These are phyloP conservation scores for Paragorgia papillata DNA, from an alignment of 92 coral and sea anemone genomes.

Conservation along the genomic window DNA sequence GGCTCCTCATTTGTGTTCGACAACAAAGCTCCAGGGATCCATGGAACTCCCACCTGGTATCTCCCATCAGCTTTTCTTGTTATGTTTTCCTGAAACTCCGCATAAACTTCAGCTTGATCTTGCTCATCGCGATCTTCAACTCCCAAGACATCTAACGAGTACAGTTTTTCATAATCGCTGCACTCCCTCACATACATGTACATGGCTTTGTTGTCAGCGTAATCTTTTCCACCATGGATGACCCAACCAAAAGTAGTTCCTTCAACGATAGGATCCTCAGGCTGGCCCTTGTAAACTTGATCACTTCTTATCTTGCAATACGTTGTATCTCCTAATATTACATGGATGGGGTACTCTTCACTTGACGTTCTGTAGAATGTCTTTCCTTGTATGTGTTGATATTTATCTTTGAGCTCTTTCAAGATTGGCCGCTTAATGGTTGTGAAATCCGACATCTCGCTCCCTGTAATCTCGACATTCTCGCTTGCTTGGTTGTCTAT, in stretches of 20 bases:
- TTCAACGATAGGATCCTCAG: slow-evolving; percentile 60
- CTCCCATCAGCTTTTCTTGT: slow-evolving; percentile 12
- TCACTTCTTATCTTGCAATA: slow-evolving; percentile 54
- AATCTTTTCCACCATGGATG: slow-evolving; percentile 59
- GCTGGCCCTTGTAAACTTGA: slow-evolving; percentile 51
- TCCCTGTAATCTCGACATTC: slow-evolving; percentile 56
- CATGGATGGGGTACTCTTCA: slow-evolving; percentile 58
- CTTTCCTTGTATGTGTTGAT: slow-evolving; percentile 55
- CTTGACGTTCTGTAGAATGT: slow-evolving; percentile 45
- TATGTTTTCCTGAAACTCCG: slow-evolving; percentile 52
- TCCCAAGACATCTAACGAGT: slow-evolving; percentile 43
- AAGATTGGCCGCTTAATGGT: slow-evolving; percentile 49
- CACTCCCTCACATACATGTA: slow-evolving; percentile 52
- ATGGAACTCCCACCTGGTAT: slow-evolving; percentile 41
- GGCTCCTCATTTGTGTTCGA: slow-evolving; percentile 46
- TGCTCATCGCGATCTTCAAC: slow-evolving; percentile 26
- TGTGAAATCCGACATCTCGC: slow-evolving; percentile 56
- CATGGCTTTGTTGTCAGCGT: slow-evolving; percentile 59
- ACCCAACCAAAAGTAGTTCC: slow-evolving; percentile 70
- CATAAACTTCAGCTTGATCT: slow-evolving; percentile 4
- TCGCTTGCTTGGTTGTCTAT: slow-evolving; percentile 46
- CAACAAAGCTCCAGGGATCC: slow-evolving; percentile 54
- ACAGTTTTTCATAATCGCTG: slow-evolving; percentile 51
- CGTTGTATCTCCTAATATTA: slow-evolving; percentile 55
- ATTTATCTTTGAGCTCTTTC: slow-evolving; percentile 44